Base-by-base conservation (phyloP, 2,797 vertebrate genomes). In the Serranus cabrilla region DNA sequence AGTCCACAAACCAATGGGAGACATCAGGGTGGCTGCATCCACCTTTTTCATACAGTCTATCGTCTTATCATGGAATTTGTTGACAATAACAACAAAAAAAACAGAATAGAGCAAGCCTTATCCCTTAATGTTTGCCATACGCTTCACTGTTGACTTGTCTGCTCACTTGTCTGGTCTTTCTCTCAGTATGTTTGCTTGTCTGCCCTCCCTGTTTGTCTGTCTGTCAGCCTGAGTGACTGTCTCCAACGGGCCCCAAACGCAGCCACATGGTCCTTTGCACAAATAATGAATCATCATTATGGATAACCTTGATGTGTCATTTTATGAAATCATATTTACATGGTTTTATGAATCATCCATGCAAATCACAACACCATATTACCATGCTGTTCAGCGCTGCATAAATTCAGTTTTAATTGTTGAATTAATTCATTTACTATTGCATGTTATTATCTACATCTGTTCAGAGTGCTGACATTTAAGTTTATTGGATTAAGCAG, bases 381-480 rank as follows among this genome's bases (percentile, higher is more conserved):
- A 71, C 57, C 69, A 75, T 27, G 17, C 61, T 43, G 61, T 42
- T 17, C 72, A 16, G 21, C 50, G 62, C 62, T 47, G 40, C 80
- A 81, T 85, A 62, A 86, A 90, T 85, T 77, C 25, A 18, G 12
- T 71, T 78, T 34, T 82, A 73, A 83, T 72, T 78, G 72, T 42
- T 74, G 52, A 80, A 80, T 71, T 63, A 12, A 79, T 78, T 49
- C n/a, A 75, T 77, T 51, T 75, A 70, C 66, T 66, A 75, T 47
- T 70, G 76, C 23, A 16, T 72, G 56, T 62, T 70, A 77, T 81
- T 67, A 80, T 85, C 81, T 27, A 52, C 76, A 71, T 80, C 71
- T 80, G 77, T 77, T 82, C 70, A 17, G 55, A 78, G 61, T 64
- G 64, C 77, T 87, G 83, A 87, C 78, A 83, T 89, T 89, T 78